Base-by-base conservation (phyloP, 2,888 invertebrate genomes). In the Cryptus viduatorius region DNA sequence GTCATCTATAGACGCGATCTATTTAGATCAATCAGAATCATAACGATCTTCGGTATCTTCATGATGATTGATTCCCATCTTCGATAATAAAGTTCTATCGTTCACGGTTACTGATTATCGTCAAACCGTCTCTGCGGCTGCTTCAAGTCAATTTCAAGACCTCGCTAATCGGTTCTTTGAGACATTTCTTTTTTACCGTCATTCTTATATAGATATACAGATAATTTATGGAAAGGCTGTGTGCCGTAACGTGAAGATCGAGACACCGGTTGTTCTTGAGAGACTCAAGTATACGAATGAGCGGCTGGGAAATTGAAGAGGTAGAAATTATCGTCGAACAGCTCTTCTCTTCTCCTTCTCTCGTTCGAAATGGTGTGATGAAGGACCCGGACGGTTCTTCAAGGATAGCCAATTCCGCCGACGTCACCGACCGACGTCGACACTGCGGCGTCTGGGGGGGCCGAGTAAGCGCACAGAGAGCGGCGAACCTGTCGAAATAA, bases 401-500 rank as follows among this genome's bases (percentile, higher is more conserved):
- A 12, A 31, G 64, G 75, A 75, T 50, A 75, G 75, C 75, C 75
- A 64, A 75, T 75, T 50, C 37, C 46, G 64, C 10, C 24, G 73
- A 12, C 73, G 73, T 61, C 61, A 46, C 16, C 73, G 2, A 53
- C 42, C 42, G 56, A 46, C 46, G 48, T 48, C 64, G 61, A 48
- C 75, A 61, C 31, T 59, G 59, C 59, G 59, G 29, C 59, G 14
- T 48, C 19, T n/a, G 59, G 16, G 61, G 59, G 12, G 61, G 14
- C 19, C 44, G 46, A 24, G 59, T 29, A 14, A 44, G 71, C 5
- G 42, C 37, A 53, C 14, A 37, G 56, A 71, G 73, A 75, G 5
- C 24, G 29, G 61, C 61, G 50, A 75, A 75, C 48, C 75, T 64
- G 75, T 64, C 75, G 64, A 64, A 75, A 64, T 75, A 75, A 75